Evolutionary conservation across 2,888 invertebrate species (phyloP), one percentile per base, ranked within the genome.

Genomic region (Limulus polyphemus): DNA sequence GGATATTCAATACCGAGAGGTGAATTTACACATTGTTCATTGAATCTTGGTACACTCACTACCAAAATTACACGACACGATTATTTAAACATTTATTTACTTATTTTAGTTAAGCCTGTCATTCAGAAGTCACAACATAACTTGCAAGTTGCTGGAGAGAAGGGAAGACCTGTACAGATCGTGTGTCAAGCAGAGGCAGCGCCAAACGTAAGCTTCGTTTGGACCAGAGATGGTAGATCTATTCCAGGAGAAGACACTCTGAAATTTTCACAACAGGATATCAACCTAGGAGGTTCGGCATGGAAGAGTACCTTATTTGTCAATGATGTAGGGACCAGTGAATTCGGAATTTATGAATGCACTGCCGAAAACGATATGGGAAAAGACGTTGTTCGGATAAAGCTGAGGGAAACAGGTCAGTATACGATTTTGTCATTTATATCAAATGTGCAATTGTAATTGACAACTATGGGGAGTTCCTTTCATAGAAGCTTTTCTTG

Each of bases 311-410:
- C 85, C 7, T 80, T 97, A 49, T 82, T 84, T 59, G 84, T 97
- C 61, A 83, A 84, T 67, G 86, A 88, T 71, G 87, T 97, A 32
- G 83, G 84, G 0, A 82, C 86, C 0, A 81, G 83, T 0, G 95
- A 97, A 76, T 95, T 95, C 72, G 95, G 95, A 0, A 82, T 82
- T 49, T 97, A 95, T 74, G 87, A 88, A 71, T 97, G 97, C 75
- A 84, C 86, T 0, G 92, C 91, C 0, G 82, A 84, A 65, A 97
- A 97, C 74, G 87, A 86, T 61, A 78, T 91, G 70, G 94, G 94
- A 1, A 85, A 86, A 70, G 83, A 86, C n/a, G 84, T 84, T 0
- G 84, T 87, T 58, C 83, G 83, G 13, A 86, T 94, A n/a, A 82
- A 84, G 14, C 76, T 97, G 70, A 88, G 91, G 75, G 86, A 90